Base-by-base conservation (phyloP, 2,888 invertebrate genomes). In the Xestoiulus laeticollis region DNA sequence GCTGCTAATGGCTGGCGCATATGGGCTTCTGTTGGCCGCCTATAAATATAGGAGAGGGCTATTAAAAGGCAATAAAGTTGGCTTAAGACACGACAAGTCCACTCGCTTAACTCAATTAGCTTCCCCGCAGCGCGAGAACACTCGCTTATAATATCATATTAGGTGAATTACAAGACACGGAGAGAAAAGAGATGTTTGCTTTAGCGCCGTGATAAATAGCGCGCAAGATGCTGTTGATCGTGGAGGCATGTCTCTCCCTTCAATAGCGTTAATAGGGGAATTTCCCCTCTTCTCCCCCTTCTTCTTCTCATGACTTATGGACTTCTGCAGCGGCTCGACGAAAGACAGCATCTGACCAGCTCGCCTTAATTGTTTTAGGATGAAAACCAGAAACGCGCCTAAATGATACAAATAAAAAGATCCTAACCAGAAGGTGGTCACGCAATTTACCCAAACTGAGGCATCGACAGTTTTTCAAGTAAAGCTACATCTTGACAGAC, bases 21-120 rank as follows among this genome's bases (percentile, higher is more conserved):
- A 38, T 48, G 38, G 53, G 53, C 53, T 53, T 53, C 53, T 53
- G 53, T 19, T 53, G 53, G 19, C 53, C 5, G 53, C n/a, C 53
- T 53, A 53, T 53, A 53, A 53, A 53, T 53, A 53, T 53, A 53
- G 53, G 53, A 53, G 53, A 53, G 53, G 53, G 53, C 53, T 53
- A 53, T 53, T 53, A 53, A 53, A 53, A 53, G 53, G 53, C 53
- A 53, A 53, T 53, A 53, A 53, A 53, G 53, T 53, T 53, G 53
- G 53, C 53, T 53, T 53, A 53, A 53, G 53, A 53, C 53, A 53
- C 53, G 19, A 19, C 16, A 19, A 53, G 53, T 53, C 53, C 53
- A 53, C 53, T 53, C 53, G 53, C 19, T 53, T 53, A 53, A 53
- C 53, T 53, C 53, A 53, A 53, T 53, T 53, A 53, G 53, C 53